Conservation (phyloP, 2,888 invertebrate species). For the Nebria brevicollis region DNA sequence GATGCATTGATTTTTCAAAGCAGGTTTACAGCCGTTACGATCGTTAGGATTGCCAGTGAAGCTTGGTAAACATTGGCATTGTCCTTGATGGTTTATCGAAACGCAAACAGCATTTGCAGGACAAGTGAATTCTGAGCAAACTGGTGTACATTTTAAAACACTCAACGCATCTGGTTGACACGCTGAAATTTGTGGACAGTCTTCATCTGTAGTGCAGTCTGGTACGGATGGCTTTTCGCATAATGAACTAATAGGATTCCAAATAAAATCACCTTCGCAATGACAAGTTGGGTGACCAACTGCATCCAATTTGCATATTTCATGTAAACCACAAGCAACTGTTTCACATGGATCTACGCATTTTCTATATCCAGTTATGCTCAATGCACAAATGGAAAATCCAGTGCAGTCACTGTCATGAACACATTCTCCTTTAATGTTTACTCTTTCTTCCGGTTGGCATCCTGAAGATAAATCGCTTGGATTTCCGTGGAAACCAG, state of each 20-base stretch:
- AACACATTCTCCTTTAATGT: slow-evolving; percentile 72
- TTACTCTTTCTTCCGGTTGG: slow-evolving; percentile 72
- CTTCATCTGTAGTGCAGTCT: slow-evolving; percentile 76
- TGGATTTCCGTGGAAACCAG: slow-evolving; percentile 85
- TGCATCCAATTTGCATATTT: slow-evolving; percentile 76
- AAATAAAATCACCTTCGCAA: slow-evolving; percentile 80
- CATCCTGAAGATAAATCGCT: slow-evolving; percentile 83
- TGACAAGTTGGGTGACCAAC: slow-evolving; percentile 79
- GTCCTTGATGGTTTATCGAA: slow-evolving; percentile 76
- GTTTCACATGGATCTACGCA: slow-evolving; percentile 84
- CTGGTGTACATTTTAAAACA: slow-evolving; percentile 82
- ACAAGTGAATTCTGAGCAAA: slow-evolving; percentile 85
- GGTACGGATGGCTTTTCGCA: slow-evolving; percentile 91
- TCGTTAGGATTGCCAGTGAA: slow-evolving; percentile 91
- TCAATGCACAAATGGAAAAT: slow-evolving; percentile 76
- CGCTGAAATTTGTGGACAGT: slow-evolving; percentile 76
- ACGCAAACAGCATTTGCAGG: slow-evolving; percentile 85
- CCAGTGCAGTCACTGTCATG: slow-evolving; percentile 77
- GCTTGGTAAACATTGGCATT: slow-evolving; percentile 85
- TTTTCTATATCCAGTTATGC: slow-evolving; percentile 71
- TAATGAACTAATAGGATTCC: slow-evolving; percentile 83
- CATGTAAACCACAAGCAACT: slow-evolving; percentile 84
- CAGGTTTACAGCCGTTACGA: slow-evolving; percentile 82
- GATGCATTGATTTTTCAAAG: slow-evolving; percentile 78
- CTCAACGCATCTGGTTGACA: slow-evolving; percentile 87